Conservation (phyloP, 2,113 vertebrate species). For the Odontesthes bonariensis region DNA sequence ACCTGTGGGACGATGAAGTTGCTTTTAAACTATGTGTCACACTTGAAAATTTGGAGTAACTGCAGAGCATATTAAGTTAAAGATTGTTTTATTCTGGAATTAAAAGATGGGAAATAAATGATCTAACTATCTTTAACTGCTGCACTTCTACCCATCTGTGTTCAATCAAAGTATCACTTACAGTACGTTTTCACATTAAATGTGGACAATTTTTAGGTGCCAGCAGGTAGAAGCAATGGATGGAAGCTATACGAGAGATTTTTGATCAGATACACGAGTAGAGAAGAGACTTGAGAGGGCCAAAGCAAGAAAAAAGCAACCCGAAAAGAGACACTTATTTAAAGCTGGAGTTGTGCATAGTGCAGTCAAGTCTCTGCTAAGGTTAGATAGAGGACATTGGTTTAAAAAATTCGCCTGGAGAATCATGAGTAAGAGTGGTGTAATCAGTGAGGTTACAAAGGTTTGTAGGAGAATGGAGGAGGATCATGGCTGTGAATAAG, state of each 20-base stretch:
- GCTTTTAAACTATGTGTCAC: background rate
- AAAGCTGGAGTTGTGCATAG: constrained; percentile 40
- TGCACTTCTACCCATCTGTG: constrained; percentile 37
- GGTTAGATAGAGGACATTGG: constrained; percentile 67
- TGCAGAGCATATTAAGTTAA: background rate
- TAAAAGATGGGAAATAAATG: no score
- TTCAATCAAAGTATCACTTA: constrained; percentile 53
- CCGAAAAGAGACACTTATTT: constrained; percentile 44
- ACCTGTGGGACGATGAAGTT: background rate
- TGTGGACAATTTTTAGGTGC: constrained; percentile 16
- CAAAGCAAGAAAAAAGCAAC: constrained; percentile 26
- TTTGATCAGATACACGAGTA: constrained; percentile 31
- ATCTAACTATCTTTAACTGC: background rate
- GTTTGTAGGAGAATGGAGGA: constrained; percentile 64
- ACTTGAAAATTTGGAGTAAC: background rate
- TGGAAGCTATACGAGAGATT: constrained; percentile 4
- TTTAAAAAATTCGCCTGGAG: constrained; percentile 45
- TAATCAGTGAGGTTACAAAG: constrained; percentile 63
- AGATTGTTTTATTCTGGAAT: background rate
- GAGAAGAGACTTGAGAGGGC: constrained; percentile 17
- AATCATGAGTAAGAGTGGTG: constrained; percentile 44
- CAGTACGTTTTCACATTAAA: constrained; percentile 52
- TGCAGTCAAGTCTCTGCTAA: constrained; percentile 53
- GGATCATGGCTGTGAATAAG: constrained; percentile 53
- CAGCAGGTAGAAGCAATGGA: constrained; percentile 3